A percentile compares a stretch with the other conserved stretches of the same genome.
Evolutionary conservation across 2,888 invertebrate species (phyloP).

Genomic region (Agrotis clavis): DNA sequence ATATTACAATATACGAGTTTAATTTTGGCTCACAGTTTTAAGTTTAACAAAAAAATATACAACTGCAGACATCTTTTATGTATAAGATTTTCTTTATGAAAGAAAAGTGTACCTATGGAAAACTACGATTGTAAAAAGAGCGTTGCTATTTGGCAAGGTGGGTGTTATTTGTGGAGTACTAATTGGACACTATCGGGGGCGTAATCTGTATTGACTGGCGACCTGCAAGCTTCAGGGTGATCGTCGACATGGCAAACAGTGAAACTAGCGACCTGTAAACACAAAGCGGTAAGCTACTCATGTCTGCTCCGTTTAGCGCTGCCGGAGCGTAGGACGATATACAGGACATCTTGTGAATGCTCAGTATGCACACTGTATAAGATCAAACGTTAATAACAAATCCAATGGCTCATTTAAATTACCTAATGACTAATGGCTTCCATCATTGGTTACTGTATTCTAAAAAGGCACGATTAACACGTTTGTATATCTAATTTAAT

Average conservation of each 20-base stretch:
- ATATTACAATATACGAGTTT: slow-evolving; percentile 58
- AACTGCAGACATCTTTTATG: slow-evolving; percentile 28
- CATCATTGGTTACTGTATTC: not conserved
- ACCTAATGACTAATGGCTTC: not conserved
- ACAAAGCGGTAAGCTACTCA: slow-evolving; percentile 66
- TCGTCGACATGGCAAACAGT: slow-evolving; percentile 64
- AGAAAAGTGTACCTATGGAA: slow-evolving; percentile 10
- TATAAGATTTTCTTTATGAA: slow-evolving; percentile 18
- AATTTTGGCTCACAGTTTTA: slow-evolving; percentile 57
- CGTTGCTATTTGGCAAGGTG: slow-evolving; percentile 27
- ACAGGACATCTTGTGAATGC: slow-evolving; percentile 41
- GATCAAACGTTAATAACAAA: not conserved
- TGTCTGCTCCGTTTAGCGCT: slow-evolving; percentile 51
- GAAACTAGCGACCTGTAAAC: slow-evolving; percentile 65
- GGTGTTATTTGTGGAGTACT: slow-evolving; percentile 24
- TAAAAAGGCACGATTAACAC: not conserved
- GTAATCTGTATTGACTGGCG: slow-evolving; percentile 66
- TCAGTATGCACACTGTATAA: slow-evolving; percentile 10
- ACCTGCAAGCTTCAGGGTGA: slow-evolving; percentile 48
- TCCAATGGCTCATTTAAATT: not conserved
- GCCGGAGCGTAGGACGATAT: slow-evolving; percentile 45
- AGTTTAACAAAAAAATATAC: slow-evolving; percentile 49
- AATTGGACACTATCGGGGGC: slow-evolving; percentile 54
- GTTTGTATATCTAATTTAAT: not conserved
- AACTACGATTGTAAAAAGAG: slow-evolving; percentile 13